These are phyloP conservation scores for Caranx ignobilis DNA, from an alignment of 2,113 vertebrate genomes.

Conservation along the genomic window DNA sequence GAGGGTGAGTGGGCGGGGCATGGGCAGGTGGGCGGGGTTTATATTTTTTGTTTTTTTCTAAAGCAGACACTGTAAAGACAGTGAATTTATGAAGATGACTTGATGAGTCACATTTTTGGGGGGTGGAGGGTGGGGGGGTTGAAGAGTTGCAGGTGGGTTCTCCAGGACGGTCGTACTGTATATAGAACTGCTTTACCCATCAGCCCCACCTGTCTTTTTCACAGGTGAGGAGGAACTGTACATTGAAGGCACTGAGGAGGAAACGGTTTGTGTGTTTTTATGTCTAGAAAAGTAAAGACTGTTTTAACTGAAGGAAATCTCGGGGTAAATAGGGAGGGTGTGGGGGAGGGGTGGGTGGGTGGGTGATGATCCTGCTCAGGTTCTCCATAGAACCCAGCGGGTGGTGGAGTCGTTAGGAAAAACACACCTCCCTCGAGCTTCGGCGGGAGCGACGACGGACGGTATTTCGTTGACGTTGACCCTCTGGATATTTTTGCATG, in stretches of 20 bases:
- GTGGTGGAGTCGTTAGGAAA: constrained; percentile 10
- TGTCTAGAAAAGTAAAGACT: constrained; percentile 62
- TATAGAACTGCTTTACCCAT: constrained; percentile 73
- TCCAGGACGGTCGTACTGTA: constrained; percentile 69
- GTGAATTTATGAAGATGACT: constrained; percentile 74
- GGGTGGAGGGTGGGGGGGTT: not conserved
- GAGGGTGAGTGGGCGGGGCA: not conserved
- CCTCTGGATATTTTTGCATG: constrained; percentile 82
- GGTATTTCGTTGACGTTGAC: constrained; percentile 51
- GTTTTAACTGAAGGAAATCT: constrained; percentile 66
- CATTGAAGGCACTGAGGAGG: constrained; percentile 57
- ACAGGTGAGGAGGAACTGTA: constrained; percentile 62
- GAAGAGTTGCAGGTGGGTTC: constrained; percentile 3
- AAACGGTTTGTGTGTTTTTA: constrained; percentile 58
- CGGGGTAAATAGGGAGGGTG: not conserved
- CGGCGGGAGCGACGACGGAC: constrained; percentile 29
- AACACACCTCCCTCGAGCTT: constrained; percentile 18
- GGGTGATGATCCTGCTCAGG: not conserved
- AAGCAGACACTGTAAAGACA: constrained; percentile 71
- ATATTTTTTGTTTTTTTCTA: constrained; percentile 28
- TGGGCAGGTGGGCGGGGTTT: not conserved
- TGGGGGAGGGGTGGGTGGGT: not conserved
- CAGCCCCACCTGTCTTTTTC: constrained; percentile 71
- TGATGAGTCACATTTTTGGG: constrained; percentile 13
- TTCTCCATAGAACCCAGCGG: constrained; percentile 10